These are phyloP conservation scores for Carassius auratus DNA, from an alignment of 2,113 vertebrate species.

Conservation along the genomic window DNA sequence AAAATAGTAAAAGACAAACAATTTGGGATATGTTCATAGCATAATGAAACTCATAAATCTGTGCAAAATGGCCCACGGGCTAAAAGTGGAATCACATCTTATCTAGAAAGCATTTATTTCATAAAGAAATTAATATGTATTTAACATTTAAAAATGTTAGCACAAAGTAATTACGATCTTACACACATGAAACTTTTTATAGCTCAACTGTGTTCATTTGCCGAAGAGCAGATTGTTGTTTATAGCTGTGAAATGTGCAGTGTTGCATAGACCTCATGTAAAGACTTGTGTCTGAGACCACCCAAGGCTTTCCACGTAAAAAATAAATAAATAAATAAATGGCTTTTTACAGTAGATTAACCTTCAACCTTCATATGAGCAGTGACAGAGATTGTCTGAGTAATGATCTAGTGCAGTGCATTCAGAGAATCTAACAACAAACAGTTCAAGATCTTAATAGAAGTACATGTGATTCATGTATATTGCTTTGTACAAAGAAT, in stretches of 20 bases:
- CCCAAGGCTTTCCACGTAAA: slow-evolving; percentile 2
- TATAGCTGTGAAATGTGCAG: background rate
- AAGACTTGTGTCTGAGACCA: background rate
- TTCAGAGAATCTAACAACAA: background rate
- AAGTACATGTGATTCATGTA: background rate
- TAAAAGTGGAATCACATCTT: too few relatives aligned
- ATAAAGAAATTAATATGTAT: background rate
- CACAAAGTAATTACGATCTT: background rate
- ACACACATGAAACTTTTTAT: too few relatives aligned
- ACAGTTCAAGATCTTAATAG: background rate
- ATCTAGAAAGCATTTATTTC: background rate
- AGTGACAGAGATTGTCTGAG: background rate
- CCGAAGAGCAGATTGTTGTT: background rate
- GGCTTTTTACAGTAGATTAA: slow-evolving; percentile 10
- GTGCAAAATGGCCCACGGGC: too few relatives aligned
- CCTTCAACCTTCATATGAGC: background rate
- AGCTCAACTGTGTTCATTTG: background rate
- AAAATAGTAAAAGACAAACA: too few relatives aligned
- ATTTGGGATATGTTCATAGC: too few relatives aligned
- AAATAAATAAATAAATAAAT: background rate
- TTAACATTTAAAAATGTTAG: too few relatives aligned
- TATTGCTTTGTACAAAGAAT: background rate
- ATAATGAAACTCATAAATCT: too few relatives aligned
- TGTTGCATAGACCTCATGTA: background rate
- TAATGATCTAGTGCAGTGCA: background rate